Evolutionary conservation across 2,888 invertebrate species (phyloP).

Genomic region (Aspidapion aeneum): DNA sequence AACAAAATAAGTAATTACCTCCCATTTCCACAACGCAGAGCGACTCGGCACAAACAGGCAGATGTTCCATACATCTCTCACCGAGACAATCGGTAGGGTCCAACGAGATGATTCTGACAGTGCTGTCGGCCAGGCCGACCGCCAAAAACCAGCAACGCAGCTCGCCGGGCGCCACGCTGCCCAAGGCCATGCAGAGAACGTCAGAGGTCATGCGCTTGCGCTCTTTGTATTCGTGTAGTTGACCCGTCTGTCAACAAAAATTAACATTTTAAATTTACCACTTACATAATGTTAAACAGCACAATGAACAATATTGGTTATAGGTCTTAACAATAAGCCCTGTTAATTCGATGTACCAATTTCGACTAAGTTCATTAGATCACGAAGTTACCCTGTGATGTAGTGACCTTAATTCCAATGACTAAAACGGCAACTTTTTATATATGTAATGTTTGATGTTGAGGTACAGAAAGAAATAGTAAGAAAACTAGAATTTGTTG

Average conservation of each 20-base stretch:
- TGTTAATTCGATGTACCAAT: too few relatives aligned
- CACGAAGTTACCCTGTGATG: too few relatives aligned
- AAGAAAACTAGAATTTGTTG: too few relatives aligned
- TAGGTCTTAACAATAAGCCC: too few relatives aligned
- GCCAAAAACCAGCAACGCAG: slow-evolving; percentile 94
- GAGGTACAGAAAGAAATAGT: too few relatives aligned
- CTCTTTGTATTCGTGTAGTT: slow-evolving; percentile 97
- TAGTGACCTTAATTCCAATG: too few relatives aligned
- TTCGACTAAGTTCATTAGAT: too few relatives aligned
- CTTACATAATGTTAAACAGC: too few relatives aligned
- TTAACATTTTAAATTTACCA: neutral
- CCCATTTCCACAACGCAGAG: slow-evolving; percentile 96
- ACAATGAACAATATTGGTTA: too few relatives aligned
- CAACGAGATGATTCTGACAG: slow-evolving; percentile 94
- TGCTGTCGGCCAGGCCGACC: slow-evolving; percentile 93
- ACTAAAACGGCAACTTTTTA: too few relatives aligned
- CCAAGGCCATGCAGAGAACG: slow-evolving; percentile 97
- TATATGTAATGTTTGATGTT: too few relatives aligned
- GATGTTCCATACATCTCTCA: slow-evolving; percentile 92
- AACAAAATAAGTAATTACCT: too few relatives aligned
- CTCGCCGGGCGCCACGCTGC: slow-evolving; percentile 92
- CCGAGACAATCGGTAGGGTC: slow-evolving; percentile 96
- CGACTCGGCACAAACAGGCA: slow-evolving; percentile 95
- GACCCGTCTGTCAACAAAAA: slow-evolving; percentile 77
- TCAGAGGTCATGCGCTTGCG: slow-evolving; percentile 95